Conservation (phyloP, 2,888 invertebrate species). For the Gari tellinella region DNA sequence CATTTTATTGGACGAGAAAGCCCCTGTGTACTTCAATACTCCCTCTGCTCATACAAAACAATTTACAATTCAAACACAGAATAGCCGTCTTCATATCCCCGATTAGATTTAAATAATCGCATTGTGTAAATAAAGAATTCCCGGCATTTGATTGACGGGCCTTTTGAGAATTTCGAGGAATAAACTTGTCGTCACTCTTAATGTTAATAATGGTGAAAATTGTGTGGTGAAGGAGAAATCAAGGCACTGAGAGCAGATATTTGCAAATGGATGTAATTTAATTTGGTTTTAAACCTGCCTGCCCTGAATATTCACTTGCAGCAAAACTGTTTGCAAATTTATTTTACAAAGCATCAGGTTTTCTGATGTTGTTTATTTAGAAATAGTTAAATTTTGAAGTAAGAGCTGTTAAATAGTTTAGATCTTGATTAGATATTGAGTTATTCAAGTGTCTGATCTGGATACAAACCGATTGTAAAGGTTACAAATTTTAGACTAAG, state of each 20-base stretch:
- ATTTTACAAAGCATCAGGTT: no score
- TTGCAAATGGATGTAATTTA: no score
- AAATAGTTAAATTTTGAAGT: no score
- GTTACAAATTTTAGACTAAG: no score
- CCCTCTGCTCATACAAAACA: constrained; percentile 49
- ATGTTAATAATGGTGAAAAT: constrained; percentile 15
- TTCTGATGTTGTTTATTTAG: no score
- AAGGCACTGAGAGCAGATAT: neutral
- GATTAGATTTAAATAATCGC: constrained; percentile 74
- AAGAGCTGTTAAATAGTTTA: no score
- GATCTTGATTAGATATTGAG: no score
- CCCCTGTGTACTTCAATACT: constrained; percentile 40
- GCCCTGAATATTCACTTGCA: no score
- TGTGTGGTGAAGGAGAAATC: neutral
- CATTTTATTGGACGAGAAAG: constrained; percentile 56
- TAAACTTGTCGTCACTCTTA: constrained; percentile 29
- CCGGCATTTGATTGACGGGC: constrained; percentile 21
- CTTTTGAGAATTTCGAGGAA: constrained; percentile 30
- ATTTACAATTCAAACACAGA: constrained; percentile 60
- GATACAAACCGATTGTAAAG: no score
- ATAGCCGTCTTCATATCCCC: constrained; percentile 60
- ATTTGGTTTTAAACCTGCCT: no score
- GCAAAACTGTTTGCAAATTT: no score
- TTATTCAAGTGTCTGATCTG: no score
- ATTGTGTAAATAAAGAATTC: constrained; percentile 63